Evolutionary conservation across 2,888 invertebrate genomes (phyloP).

Genomic region (Beris chalybata): DNA sequence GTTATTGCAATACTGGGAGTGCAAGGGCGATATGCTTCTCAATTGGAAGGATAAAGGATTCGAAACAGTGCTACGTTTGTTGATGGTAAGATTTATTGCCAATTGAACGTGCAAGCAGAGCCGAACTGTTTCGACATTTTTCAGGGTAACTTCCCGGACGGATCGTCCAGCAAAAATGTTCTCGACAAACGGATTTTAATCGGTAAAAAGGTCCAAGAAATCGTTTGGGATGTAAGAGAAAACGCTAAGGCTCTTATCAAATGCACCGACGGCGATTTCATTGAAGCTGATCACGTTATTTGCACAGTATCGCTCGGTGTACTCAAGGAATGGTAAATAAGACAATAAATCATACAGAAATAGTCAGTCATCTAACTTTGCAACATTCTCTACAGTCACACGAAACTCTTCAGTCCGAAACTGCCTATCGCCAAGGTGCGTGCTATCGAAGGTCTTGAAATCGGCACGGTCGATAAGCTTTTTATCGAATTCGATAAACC

Average conservation of each 20-base stretch:
- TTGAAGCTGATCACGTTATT: slow-evolving; percentile 64
- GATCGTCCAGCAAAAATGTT: slow-evolving; percentile 26
- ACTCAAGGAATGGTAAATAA: slow-evolving; percentile 58
- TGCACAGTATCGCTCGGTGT: slow-evolving; percentile 64
- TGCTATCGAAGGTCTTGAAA: slow-evolving; percentile 60
- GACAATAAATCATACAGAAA: slow-evolving; percentile 39
- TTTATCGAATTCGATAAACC: slow-evolving; percentile 62
- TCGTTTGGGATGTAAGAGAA: slow-evolving; percentile 48
- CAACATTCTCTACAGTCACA: slow-evolving; percentile 36
- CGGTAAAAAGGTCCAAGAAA: slow-evolving; percentile 45
- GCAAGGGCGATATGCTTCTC: slow-evolving; percentile 69
- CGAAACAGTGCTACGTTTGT: slow-evolving; percentile 65
- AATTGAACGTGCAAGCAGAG: neutral
- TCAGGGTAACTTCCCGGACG: slow-evolving; percentile 15
- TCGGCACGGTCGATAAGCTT: slow-evolving; percentile 67
- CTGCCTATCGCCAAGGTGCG: slow-evolving; percentile 58
- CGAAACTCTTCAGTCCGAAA: slow-evolving; percentile 57
- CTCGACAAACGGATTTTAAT: slow-evolving; percentile 50
- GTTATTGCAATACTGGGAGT: slow-evolving; percentile 64
- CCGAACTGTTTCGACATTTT: neutral
- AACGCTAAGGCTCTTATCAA: slow-evolving; percentile 44
- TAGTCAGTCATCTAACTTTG: neutral
- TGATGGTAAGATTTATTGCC: slow-evolving; percentile 61
- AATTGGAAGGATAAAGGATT: slow-evolving; percentile 78
- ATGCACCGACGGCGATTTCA: slow-evolving; percentile 54